Evolutionary conservation across 1,140 invertebrate genomes (phyloP).

Genomic region (Leptinotarsa lineolata): DNA sequence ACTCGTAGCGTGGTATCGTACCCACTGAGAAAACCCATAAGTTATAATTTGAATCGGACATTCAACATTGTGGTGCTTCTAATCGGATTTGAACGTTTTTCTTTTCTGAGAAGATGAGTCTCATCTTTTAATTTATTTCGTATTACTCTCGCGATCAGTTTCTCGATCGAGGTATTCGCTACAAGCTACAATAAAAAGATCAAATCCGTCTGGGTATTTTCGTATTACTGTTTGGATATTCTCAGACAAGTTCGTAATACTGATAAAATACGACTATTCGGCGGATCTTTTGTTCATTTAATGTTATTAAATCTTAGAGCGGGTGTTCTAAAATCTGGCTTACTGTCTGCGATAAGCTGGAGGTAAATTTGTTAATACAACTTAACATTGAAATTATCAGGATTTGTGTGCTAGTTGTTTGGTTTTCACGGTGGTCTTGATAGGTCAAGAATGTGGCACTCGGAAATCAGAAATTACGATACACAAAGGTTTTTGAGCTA

Average conservation of each 20-base stretch:
- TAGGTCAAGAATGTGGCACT: too few relatives aligned
- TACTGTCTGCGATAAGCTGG: not conserved
- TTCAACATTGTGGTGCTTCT: constrained; percentile 18
- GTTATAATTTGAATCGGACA: constrained; percentile 24
- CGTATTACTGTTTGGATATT: not conserved
- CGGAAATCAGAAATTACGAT: too few relatives aligned
- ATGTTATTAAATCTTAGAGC: not conserved
- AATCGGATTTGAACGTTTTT: constrained; percentile 26
- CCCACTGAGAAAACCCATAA: constrained; percentile 28
- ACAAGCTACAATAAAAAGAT: constrained; percentile 12
- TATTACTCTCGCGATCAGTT: constrained; percentile 19
- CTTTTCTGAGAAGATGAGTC: not conserved
- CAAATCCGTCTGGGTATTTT: constrained; percentile 18
- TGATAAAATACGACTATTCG: not conserved
- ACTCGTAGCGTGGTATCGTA: not conserved
- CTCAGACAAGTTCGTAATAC: not conserved
- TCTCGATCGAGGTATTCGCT: constrained; percentile 1
- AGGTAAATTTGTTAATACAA: too few relatives aligned
- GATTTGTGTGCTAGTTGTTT: too few relatives aligned
- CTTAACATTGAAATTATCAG: too few relatives aligned
- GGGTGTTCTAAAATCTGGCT: not conserved
- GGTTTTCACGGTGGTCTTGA: too few relatives aligned
- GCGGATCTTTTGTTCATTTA: not conserved
- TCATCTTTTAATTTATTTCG: constrained; percentile 25
- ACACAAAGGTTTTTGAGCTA: too few relatives aligned